Conservation (phyloP, 2,797 vertebrate species). For the Mormyrus hasselquistii region DNA sequence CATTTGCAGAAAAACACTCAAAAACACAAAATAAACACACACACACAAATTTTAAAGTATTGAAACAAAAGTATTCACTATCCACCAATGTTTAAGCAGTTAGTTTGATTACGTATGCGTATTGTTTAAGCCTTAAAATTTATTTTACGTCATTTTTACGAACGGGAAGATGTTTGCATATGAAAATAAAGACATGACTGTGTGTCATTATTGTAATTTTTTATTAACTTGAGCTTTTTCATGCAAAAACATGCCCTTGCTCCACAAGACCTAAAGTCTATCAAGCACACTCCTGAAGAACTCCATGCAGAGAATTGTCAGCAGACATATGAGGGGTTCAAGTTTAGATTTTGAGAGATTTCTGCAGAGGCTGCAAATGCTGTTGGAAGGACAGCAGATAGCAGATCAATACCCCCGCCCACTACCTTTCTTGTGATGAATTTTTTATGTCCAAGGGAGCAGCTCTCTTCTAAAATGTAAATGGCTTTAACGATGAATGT, state of each 20-base stretch:
- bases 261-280: background rate
- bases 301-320: slow-evolving; percentile 37
- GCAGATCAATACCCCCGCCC: slow-evolving; percentile 49
- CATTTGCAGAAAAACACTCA: background rate
- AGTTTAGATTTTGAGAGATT: slow-evolving; percentile 37
- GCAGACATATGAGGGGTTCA: slow-evolving; percentile 38
- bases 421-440: slow-evolving; percentile 49
- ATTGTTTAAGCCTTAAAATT: background rate
- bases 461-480: slow-evolving; percentile 52
- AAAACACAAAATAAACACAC: background rate
- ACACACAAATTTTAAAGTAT: background rate
- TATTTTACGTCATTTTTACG: background rate
- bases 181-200: background rate
- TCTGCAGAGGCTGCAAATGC: slow-evolving; percentile 46
- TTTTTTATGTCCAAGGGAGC: slow-evolving; percentile 54
- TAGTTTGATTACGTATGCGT: background rate
- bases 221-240: background rate
- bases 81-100: background rate
- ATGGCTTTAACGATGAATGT: slow-evolving; percentile 54
- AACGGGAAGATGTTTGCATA: background rate
- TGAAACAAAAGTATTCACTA: background rate
- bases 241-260: background rate
- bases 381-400: slow-evolving; percentile 42
- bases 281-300: slow-evolving; percentile 21
- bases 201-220: background rate